A percentile compares a stretch with the other conserved stretches of the same genome.
Conservation (phyloP, 1,140 invertebrate species). For the Mesaphorura yosii region DNA sequence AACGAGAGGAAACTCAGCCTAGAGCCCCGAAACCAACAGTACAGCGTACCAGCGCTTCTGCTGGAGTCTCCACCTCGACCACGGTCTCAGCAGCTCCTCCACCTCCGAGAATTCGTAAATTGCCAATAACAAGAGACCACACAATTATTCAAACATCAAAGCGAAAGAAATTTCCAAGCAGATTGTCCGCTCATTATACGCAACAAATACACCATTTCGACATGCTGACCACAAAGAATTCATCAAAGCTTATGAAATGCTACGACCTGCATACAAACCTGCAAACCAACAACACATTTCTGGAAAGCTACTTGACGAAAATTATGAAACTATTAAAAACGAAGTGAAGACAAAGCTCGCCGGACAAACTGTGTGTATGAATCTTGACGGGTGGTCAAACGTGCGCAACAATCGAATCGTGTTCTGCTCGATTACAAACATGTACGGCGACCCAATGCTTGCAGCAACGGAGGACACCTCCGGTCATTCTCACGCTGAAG, state of each 20-base stretch:
- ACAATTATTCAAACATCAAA: neutral
- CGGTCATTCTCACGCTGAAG: neutral
- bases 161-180: neutral
- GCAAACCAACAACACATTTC: neutral
- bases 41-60: too few species aligned
- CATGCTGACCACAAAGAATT: neutral
- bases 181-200: neutral
- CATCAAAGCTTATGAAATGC: neutral
- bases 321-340: neutral
- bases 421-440: neutral
- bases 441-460: neutral
- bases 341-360: neutral
- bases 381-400: neutral
- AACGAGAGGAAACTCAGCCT: too few species aligned
- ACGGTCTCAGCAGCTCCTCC: too few species aligned
- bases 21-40: too few species aligned
- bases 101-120: too few species aligned
- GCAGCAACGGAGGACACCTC: neutral
- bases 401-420: neutral
- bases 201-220: neutral
- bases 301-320: neutral
- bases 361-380: neutral
- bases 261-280: neutral
- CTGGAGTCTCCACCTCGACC: too few species aligned
- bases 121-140: neutral